Evolutionary conservation across 2,888 invertebrate genomes (phyloP), one percentile per base, ranked within the genome.

Genomic region (Norana najaformis): DNA sequence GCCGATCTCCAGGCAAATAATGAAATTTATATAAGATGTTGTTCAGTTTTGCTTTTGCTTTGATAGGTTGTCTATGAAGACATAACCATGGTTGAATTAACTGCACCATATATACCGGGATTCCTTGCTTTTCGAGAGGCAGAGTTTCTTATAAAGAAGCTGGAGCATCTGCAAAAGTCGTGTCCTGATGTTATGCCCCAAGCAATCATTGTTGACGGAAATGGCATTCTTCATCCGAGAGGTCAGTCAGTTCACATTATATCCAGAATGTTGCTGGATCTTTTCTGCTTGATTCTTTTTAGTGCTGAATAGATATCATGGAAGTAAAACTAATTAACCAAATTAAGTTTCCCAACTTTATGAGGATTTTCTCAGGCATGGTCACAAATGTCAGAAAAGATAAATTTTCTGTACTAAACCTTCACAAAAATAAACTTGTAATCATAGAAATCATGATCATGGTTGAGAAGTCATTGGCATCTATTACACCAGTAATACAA

Each of bases 61-160:
- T 37, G 69, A 36, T 92, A 94, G 95, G 93, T 95, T 88, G 94
- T 95, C 18, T 94, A 95, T 91, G 93, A 94, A 53, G 94, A 94
- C n/a, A 94, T 93, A 88, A 92, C 94, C 88, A 93, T 94, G 92
- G 93, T 94, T 11, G 89, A 94, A 53, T 91, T 95, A 41, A 93
- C 94, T 36, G 93, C 93, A 8, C 95, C 95, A 13, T 95, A 95
- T 92, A 94, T 95, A 83, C 94, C 95, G 69, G 95, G 95, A 5
- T 96, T 94, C 91, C 93, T 95, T 90, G 95, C 95, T 6, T 95
- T 95, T 91, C 93, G 95, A 30, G 95, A 95, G 93, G 95, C 93
- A 0, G 93, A 93, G 8, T 93, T 94, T 69, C 92, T 95, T 5
- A 92, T 94, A 16, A 92, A 93, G 4, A 92, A 93, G 89, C 92